phyloP scores from a whole-genome alignment of 2,113 vertebrate species.

The Antechinus flavipes region DNA sequence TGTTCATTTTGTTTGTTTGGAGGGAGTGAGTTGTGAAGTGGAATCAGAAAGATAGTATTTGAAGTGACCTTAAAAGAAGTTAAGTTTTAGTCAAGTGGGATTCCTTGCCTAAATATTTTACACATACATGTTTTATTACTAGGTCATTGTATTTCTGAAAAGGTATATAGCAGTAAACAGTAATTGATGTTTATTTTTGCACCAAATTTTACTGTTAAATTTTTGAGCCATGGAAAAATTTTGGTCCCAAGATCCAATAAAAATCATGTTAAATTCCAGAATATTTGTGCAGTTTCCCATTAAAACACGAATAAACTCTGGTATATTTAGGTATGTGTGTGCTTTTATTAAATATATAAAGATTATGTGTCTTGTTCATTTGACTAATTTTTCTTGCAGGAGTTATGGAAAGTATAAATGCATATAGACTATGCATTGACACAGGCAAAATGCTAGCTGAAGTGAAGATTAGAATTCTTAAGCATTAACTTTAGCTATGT shows the following conservation, averaged over 20 bases:
- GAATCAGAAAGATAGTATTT: neutral
- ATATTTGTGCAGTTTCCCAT: neutral
- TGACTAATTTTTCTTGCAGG: slow-evolving; percentile 25
- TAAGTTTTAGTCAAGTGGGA: neutral
- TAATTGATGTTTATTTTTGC: neutral
- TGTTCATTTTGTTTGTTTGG: neutral
- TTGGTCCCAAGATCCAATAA: neutral
- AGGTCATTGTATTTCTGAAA: neutral
- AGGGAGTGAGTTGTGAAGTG: neutral
- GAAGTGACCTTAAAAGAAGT: neutral
- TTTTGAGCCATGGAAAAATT: neutral
- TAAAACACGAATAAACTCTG: slow-evolving; percentile 39
- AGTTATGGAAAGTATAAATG: slow-evolving; percentile 31
- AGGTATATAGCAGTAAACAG: neutral
- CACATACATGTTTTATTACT: neutral
- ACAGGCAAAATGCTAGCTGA: slow-evolving; percentile 3
- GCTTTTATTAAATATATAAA: neutral
- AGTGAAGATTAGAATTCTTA: slow-evolving; percentile 2
- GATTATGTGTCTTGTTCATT: neutral
- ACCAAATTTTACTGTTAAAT: neutral
- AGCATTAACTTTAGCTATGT: neutral
- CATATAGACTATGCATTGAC: neutral
- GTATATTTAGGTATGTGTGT: slow-evolving; percentile 16
- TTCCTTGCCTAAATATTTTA: neutral
- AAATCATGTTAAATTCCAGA: neutral